Base-by-base conservation (phyloP, 1,140 invertebrate genomes). In the Andrena cerasifolii region DNA sequence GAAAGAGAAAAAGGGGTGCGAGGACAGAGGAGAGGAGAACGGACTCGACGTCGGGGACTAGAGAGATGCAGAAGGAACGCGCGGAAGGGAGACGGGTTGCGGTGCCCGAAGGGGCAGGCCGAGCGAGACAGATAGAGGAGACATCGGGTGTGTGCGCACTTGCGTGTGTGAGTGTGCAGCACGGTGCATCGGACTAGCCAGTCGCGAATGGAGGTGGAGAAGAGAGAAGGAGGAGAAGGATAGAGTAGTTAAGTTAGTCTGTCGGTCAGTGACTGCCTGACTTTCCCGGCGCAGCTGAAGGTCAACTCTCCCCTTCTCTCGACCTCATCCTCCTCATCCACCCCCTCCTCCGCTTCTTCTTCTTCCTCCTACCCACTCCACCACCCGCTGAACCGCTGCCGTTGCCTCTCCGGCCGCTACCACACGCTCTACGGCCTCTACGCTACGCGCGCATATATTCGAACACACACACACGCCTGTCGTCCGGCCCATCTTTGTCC, bases 211-310 rank as follows among this genome's bases (percentile, higher is more conserved):
- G 85, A 85, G 84, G 87, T 80, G 86, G 80, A 83, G 82, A 70
- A 84, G 84, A 83, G 87, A 87, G 81, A 79, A 86, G 87, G 84
- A 87, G 86, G 87, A 92, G 86, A 90, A 90, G 90, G 90, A 92
- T 90, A 92, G 90, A 92, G 91, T 89, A 89, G 91, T 92, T 92
- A 92, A 93, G 91, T 93, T 92, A 93, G 92, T 92, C 91, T 92
- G 90, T 91, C 92, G 92, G 92, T 93, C 92, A 93, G 92, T 93
- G 91, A 93, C 92, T 93, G 92, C 88, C 90, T 92, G 92, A 93
- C 91, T 93, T 93, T 92, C 91, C 91, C 90, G 92, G 88, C 91
- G 86, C 88, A 87, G 91, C 89, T 92, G 90, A 92, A 92, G 92
- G 91, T 92, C 91, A 93, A 91, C 89, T 90, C 89, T 89, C 89